phyloP scores from a whole-genome alignment of 2,113 vertebrate genomes.

The Leptodactylus fuscus region DNA sequence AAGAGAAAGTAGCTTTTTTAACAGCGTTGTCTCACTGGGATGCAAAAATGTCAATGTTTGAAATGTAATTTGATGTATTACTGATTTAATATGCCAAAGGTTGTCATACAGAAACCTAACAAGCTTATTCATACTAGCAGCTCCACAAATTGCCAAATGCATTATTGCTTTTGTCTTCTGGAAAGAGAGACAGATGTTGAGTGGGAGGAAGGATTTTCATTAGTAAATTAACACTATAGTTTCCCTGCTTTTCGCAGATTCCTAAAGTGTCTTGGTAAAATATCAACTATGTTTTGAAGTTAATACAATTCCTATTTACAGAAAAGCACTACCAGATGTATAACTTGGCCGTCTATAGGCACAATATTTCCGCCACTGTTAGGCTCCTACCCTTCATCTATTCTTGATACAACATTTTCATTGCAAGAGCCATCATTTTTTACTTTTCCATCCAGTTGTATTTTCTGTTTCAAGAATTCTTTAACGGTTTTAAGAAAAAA shows the following conservation, averaged over 20 bases:
- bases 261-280: background rate
- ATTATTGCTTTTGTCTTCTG: conserved; percentile 45
- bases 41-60: conserved; percentile 49
- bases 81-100: conserved; percentile 60
- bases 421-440: no score
- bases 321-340: background rate
- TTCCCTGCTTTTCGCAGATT: background rate
- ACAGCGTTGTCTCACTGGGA: conserved; percentile 41
- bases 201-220: conserved; percentile 55
- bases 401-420: no score
- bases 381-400: no score
- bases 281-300: background rate
- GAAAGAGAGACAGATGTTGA: conserved; percentile 48
- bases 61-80: conserved; percentile 60
- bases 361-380: no score
- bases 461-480: no score
- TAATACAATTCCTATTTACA: background rate
- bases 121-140: conserved; percentile 50
- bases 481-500: no score
- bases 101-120: conserved; percentile 53
- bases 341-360: background rate
- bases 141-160: conserved; percentile 30
- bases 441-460: no score
- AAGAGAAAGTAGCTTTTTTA: conserved; percentile 45
- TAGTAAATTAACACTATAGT: conserved; percentile 48